These are phyloP conservation scores for Chaetodon trifascialis DNA, from an alignment of 2,113 vertebrate genomes.

Conservation along the genomic window DNA sequence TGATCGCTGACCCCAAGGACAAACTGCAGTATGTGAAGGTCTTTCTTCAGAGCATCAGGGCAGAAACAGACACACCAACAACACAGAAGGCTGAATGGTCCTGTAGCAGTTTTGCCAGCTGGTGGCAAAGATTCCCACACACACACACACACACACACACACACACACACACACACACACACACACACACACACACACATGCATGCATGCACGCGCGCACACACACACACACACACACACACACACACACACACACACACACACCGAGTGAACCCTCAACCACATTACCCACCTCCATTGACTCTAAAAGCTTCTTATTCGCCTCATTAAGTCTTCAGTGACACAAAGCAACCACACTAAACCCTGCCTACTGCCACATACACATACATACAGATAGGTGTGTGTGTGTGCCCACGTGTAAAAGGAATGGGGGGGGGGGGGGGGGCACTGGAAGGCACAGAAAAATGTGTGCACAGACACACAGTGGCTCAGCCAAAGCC, in stretches of 20 bases:
- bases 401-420: slow-evolving; percentile 35
- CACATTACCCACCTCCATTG: slow-evolving; percentile 84
- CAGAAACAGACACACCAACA: slow-evolving; percentile 12
- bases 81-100: slow-evolving; percentile 21
- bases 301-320: slow-evolving; percentile 85
- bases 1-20: background rate
- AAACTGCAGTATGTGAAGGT: background rate
- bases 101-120: slow-evolving; percentile 41
- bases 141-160: slow-evolving; percentile 57
- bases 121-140: slow-evolving; percentile 53
- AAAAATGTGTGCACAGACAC: slow-evolving; percentile 49
- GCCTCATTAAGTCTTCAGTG: slow-evolving; percentile 85
- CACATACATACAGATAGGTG: slow-evolving; percentile 33
- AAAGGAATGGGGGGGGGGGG: slow-evolving; percentile 8
- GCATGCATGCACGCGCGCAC: slow-evolving; percentile 48
- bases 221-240: slow-evolving; percentile 53
- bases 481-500: slow-evolving; percentile 60
- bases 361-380: slow-evolving; percentile 48
- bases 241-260: slow-evolving; percentile 48
- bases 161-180: slow-evolving; percentile 43
- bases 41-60: slow-evolving; percentile 23
- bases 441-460: slow-evolving; percentile 32
- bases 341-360: slow-evolving; percentile 80
- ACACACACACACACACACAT: slow-evolving; percentile 53
- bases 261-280: slow-evolving; percentile 65